These are phyloP conservation scores for Brevipalpus yothersi DNA, from an alignment of 1,140 invertebrate species.

Conservation along the genomic window DNA sequence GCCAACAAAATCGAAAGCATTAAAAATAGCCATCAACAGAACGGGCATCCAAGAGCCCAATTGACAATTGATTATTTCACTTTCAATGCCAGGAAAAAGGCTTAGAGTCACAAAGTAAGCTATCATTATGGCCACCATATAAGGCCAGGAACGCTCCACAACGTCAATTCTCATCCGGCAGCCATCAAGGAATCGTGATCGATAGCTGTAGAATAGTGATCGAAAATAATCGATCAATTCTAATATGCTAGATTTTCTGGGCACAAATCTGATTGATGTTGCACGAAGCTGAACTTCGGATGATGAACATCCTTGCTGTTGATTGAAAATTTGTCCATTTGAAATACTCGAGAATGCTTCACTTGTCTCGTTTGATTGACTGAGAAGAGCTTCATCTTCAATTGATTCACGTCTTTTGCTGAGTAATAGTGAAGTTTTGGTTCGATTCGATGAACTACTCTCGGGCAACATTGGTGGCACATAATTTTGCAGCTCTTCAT, in stretches of 20 bases:
- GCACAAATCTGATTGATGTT: not conserved
- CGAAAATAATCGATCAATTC: not conserved
- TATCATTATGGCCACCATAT: conserved; percentile 58
- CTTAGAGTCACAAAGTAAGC: conserved; percentile 67
- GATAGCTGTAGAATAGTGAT: not conserved
- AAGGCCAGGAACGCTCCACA: conserved; percentile 38
- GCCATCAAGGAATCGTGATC: not conserved
- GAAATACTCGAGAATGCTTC: not conserved
- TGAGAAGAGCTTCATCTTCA: not conserved
- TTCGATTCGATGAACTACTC: not conserved
- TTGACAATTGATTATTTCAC: conserved; percentile 55
- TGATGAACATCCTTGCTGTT: not conserved
- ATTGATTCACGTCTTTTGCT: not conserved
- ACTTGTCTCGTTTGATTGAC: not conserved
- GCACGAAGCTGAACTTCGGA: not conserved
- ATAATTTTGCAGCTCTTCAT: conserved; percentile 10
- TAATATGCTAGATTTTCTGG: not conserved
- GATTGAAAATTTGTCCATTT: not conserved
- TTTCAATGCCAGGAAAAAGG: conserved; percentile 65
- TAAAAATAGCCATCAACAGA: conserved; percentile 62
- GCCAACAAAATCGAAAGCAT: conserved; percentile 55
- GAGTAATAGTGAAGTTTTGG: not conserved
- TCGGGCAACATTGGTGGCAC: not conserved
- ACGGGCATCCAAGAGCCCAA: conserved; percentile 71
- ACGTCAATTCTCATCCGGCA: not conserved